Evolutionary conservation across 2,113 vertebrate genomes (phyloP).

Genomic region (Pungitius pungitius): DNA sequence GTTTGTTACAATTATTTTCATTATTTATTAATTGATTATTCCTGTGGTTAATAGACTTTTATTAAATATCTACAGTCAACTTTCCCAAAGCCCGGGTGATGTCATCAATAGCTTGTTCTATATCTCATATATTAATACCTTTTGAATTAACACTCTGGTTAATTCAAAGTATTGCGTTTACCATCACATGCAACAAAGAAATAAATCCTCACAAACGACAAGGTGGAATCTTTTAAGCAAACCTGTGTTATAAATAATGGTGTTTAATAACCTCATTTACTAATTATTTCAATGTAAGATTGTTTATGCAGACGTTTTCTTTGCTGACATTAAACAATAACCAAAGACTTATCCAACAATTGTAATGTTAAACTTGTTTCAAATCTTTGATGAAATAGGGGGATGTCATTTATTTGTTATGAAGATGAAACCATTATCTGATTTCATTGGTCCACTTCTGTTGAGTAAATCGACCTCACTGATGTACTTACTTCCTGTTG

Average conservation of each 20-base stretch:
- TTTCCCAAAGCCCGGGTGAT: background rate
- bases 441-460: background rate
- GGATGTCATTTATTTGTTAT: background rate
- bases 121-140: too few species aligned
- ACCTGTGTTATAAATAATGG: background rate
- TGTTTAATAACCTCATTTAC: background rate
- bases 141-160: too few species aligned
- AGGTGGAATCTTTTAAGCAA: background rate
- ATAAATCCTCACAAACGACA: background rate
- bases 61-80: background rate
- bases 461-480: background rate
- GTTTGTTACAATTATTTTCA: background rate
- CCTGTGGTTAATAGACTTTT: background rate
- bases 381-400: background rate
- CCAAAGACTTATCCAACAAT: background rate
- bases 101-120: background rate
- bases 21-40: background rate
- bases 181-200: background rate
- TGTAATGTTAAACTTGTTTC: background rate
- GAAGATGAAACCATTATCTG: background rate
- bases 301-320: background rate
- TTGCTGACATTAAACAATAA: background rate
- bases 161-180: background rate
- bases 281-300: too few species aligned
- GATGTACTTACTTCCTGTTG: slow-evolving; percentile 30